Base-by-base conservation (phyloP, 2,113 vertebrate genomes). In the Vanacampus margaritifer region DNA sequence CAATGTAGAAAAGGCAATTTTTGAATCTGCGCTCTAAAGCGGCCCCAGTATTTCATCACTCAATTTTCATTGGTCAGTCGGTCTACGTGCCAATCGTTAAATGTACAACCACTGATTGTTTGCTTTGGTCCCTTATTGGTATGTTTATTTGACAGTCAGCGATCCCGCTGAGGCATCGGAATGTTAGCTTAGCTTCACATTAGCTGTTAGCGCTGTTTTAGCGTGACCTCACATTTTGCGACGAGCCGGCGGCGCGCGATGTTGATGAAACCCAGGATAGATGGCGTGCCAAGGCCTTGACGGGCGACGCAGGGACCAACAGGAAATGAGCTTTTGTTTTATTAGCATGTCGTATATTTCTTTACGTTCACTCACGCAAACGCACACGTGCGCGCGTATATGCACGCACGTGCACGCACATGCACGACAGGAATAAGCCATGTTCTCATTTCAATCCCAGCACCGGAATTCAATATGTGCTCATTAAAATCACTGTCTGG, bases 401-500 rank as follows among this genome's bases (percentile, higher is more conserved):
- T 45, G 35, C 21, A 17, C 19, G 14, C 14, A 24, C 43, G 50
- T 16, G 14, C 14, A 24, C 43, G 50, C 12, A 41, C 32, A 32
- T 32, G 45, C 14, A 32, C 36, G 6, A 6, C 24, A 41, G 17
- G n/a, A 12, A 66, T 58, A 11, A 32, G 35, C 48, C 2, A 50
- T 1, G 53, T 3, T 56, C 17, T 70, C 5, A 17, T 81, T 80
- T 75, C 37, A 63, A 73, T 69, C 64, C 54, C 56, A 56, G 71
- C 32, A 68, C 53, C 54, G 59, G 71, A 74, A 77, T 75, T 79
- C 67, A 45, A 79, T 56, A 73, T 71, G 69, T 65, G 62, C 69
- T 82, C 66, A 82, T 86, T 82, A 71, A 78, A 81, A 68, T 69
- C 71, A 68, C 64, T 73, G 68, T 73, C 73, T 77, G 68, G 68